Percentiles rank a stretch among this genome's conserved stretches.
These are phyloP conservation scores for Acanthisitta chloris DNA, from an alignment of 2,113 vertebrate species.

Conservation along the genomic window DNA sequence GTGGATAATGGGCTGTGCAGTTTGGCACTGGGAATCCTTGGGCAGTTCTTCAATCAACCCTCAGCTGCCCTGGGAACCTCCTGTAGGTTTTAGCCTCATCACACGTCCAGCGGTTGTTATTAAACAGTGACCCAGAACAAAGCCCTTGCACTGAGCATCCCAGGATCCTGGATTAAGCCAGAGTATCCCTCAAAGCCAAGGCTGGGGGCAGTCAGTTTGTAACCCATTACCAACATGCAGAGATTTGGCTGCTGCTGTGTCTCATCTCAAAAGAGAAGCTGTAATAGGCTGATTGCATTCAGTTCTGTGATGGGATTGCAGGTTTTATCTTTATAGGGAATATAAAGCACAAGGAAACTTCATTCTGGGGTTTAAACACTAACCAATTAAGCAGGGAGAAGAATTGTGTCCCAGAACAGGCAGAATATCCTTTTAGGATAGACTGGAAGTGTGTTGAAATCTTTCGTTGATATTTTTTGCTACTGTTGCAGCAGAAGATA, in stretches of 20 bases:
- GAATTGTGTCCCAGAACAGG: neutral
- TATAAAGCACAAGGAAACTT: neutral
- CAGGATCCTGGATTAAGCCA: neutral
- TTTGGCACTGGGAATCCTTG: neutral
- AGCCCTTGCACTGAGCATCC: slow-evolving; percentile 5
- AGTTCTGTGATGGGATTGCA: neutral
- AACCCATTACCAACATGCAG: neutral
- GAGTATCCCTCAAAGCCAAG: neutral
- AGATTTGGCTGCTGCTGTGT: slow-evolving; percentile 10
- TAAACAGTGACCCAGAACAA: slow-evolving; percentile 31
- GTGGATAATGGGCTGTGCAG: neutral
- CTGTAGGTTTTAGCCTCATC: slow-evolving; percentile 17
- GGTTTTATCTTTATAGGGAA: neutral
- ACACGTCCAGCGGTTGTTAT: neutral
- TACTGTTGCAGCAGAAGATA: neutral
- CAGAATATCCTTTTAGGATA: neutral
- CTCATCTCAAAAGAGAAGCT: neutral
- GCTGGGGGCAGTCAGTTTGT: neutral
- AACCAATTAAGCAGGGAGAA: neutral
- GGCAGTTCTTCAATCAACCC: slow-evolving; percentile 18
- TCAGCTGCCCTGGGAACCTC: neutral
- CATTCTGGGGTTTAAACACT: neutral
- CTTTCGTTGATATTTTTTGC: neutral
- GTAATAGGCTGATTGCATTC: neutral
- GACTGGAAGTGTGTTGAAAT: neutral